Conservation (phyloP, 2,113 vertebrate species). For the Zootoca vivipara region DNA sequence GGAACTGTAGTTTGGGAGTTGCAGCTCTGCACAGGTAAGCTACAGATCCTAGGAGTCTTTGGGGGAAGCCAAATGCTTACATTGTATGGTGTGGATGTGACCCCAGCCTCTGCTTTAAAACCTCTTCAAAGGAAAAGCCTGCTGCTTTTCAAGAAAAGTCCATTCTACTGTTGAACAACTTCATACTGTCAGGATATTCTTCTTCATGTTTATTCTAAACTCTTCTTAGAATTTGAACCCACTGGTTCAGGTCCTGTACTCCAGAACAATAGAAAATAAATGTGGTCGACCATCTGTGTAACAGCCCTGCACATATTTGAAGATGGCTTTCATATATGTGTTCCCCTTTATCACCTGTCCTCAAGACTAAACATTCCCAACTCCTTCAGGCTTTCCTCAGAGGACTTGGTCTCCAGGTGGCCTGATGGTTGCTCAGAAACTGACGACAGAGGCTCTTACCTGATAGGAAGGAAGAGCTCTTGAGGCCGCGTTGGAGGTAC, state of each 20-base stretch:
- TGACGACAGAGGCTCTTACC: too few species aligned
- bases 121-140: neutral
- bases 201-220: neutral
- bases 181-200: neutral
- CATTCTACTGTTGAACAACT: neutral
- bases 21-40: too few species aligned
- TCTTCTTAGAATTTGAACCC: neutral
- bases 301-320: neutral
- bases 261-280: neutral
- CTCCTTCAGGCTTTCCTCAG: neutral
- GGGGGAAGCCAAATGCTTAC: too few species aligned
- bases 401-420: neutral
- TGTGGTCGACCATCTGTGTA: neutral
- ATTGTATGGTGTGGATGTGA: neutral
- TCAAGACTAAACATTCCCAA: neutral
- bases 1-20: too few species aligned
- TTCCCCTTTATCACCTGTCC: neutral
- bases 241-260: neutral
- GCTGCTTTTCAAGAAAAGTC: neutral
- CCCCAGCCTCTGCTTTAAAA: neutral
- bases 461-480: too few species aligned
- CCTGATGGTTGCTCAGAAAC: too few species aligned
- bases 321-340: neutral
- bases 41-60: too few species aligned
- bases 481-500: too few species aligned